A percentile compares a stretch with the other conserved stretches of the same genome.
Conservation (phyloP, 2,113 vertebrate genomes). For the Pterophyllum scalare region DNA sequence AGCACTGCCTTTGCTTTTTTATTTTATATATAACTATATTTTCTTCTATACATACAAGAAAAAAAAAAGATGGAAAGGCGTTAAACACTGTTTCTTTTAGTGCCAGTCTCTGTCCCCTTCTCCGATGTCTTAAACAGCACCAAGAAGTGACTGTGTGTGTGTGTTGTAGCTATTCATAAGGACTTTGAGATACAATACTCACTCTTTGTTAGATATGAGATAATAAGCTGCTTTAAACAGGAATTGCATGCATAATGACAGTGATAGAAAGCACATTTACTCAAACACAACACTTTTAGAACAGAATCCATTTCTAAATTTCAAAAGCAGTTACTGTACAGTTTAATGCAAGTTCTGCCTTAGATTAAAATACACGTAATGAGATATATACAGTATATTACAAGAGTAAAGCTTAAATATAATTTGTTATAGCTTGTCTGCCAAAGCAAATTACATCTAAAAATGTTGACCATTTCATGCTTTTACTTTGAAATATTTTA, state of each 20-base stretch:
- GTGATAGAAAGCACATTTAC: constrained; percentile 1
- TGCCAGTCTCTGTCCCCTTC: constrained; percentile 60
- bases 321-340: background rate
- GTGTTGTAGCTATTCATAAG: background rate
- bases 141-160: constrained; percentile 17
- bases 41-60: background rate
- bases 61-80: background rate
- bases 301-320: background rate
- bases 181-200: constrained; percentile 31
- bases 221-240: constrained; percentile 26
- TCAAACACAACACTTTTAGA: background rate
- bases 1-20: background rate
- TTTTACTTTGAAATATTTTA: background rate
- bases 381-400: background rate
- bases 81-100: constrained; percentile 26
- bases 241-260: background rate
- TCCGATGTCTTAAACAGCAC: constrained; percentile 43
- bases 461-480: background rate
- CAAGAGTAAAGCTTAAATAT: background rate
- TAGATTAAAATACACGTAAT: background rate
- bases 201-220: constrained; percentile 57
- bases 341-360: background rate
- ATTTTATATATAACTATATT: too few relatives aligned
- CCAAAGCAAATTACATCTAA: background rate
- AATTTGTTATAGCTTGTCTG: background rate